A percentile compares a stretch with the other conserved stretches of the same genome.
These are phyloP conservation scores for Styela plicata DNA, from an alignment of 23 tunicate species.

Conservation along the genomic window DNA sequence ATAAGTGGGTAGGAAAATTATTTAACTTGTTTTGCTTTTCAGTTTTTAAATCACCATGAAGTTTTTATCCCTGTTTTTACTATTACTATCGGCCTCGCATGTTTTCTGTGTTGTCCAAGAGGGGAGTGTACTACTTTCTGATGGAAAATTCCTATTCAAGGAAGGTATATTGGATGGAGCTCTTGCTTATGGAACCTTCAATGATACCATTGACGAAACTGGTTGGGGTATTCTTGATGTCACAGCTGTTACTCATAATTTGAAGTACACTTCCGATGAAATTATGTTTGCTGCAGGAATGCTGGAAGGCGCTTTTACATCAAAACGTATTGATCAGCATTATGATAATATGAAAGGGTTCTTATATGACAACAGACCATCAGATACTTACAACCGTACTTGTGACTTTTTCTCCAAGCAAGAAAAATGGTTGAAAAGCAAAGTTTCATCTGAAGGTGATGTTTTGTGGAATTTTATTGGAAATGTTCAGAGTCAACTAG, in stretches of 20 bases:
- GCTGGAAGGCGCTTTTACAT: slow-evolving; percentile 36
- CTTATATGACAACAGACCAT: slow-evolving; percentile 8
- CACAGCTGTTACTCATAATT: not conserved
- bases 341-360: slow-evolving; percentile 11
- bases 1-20: too few relatives aligned
- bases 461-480: slow-evolving; percentile 27
- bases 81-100: not conserved
- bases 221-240: slow-evolving; percentile 43
- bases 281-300: slow-evolving; percentile 38
- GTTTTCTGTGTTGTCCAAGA: not conserved
- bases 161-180: slow-evolving; percentile 21
- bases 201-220: slow-evolving; percentile 27
- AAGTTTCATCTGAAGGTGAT: not conserved
- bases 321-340: slow-evolving; percentile 26
- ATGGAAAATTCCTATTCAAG: slow-evolving; percentile 6
- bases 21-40: too few relatives aligned
- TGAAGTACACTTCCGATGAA: not conserved
- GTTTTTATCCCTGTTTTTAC: not conserved
- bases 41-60: slow-evolving; percentile 7
- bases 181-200: slow-evolving; percentile 31
- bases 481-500: slow-evolving; percentile 17
- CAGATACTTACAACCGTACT: slow-evolving; percentile 1
- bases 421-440: slow-evolving; percentile 7
- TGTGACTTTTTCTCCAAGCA: slow-evolving; percentile 28
- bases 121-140: slow-evolving; percentile 1